phyloP scores from a whole-genome alignment of 2,113 vertebrate genomes.

The Menura novaehollandiae region DNA sequence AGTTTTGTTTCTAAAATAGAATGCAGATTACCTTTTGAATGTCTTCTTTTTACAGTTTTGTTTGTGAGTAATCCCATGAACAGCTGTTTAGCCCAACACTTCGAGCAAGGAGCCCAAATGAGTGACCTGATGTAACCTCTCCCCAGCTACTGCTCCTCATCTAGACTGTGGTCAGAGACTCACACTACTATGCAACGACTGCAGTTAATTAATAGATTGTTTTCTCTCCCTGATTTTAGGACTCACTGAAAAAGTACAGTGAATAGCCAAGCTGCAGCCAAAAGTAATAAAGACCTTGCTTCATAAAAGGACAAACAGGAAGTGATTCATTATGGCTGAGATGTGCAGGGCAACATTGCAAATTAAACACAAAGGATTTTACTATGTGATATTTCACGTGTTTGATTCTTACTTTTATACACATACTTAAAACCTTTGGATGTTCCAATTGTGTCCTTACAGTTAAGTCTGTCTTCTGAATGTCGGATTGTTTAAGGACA shows the following conservation, averaged over 20 bases:
- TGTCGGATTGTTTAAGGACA: neutral
- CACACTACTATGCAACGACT: neutral
- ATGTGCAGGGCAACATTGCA: neutral
- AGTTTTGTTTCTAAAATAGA: conserved; percentile 1
- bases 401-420: neutral
- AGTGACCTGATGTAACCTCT: neutral
- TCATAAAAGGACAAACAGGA: neutral
- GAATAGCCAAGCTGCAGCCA: neutral
- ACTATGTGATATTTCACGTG: fast-evolving
- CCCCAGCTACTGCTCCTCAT: neutral
- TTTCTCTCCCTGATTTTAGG: neutral
- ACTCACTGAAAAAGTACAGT: neutral
- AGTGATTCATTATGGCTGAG: neutral
- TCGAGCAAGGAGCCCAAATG: neutral
- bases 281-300: neutral
- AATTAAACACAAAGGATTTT: neutral
- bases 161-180: neutral
- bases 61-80: neutral
- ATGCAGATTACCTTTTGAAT: conserved; percentile 16
- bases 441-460: neutral
- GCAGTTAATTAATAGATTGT: neutral
- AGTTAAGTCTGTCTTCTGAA: neutral
- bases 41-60: conserved; percentile 10
- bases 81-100: neutral
- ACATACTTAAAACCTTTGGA: neutral